Base-by-base conservation (phyloP, 2,113 vertebrate genomes). In the Oenanthe oenanthe region DNA sequence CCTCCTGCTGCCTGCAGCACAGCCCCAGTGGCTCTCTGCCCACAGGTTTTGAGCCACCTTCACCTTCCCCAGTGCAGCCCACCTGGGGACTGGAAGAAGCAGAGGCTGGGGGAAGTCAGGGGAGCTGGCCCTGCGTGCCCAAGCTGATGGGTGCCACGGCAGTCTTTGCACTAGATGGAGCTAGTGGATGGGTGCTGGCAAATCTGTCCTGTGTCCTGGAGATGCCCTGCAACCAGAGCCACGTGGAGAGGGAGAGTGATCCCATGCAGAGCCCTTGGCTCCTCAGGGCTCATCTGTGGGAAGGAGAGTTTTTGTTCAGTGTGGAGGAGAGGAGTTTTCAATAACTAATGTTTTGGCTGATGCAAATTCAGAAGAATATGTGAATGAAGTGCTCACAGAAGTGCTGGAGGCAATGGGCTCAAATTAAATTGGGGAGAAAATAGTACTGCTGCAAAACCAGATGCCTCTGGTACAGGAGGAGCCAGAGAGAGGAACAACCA, bases 141-240 rank as follows among this genome's bases (percentile, higher is more conserved):
- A 38, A 1, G 57, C 36, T 63, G 84, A 29, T 3, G 8, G 76
- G 65, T 10, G 40, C 11, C 11, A 0, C 0, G 1, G 74, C n/a
- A 75, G 32, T 26, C 83, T 84, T 90, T 85, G 93, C 95, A 95
- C 94, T 95, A 96, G 95, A 85, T 97, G 96, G 94, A 95, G 93
- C 94, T 89, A 95, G 94, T 0, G 11, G 68, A 81, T 95, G 94
- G 70, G 78, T 78, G 80, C 94, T 78, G 76, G 61, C 43, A 92
- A 68, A 40, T 70, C 72, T 36, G 36, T 62, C 22, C 48, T 86
- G 29, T 31, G 25, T 82, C 28, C 72, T 65, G 79, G 48, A 84
- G 45, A 15, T 87, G 48, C 65, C 88, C 67, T 0, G 2, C 34
- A n/a, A 61, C 40, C 65, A 32, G 26, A 24, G 20, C 20, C 72